Percentiles rank a stretch among this genome's conserved stretches.
phyloP scores from a whole-genome alignment of 2,888 invertebrate genomes.

The Sinohyriopsis cumingii region DNA sequence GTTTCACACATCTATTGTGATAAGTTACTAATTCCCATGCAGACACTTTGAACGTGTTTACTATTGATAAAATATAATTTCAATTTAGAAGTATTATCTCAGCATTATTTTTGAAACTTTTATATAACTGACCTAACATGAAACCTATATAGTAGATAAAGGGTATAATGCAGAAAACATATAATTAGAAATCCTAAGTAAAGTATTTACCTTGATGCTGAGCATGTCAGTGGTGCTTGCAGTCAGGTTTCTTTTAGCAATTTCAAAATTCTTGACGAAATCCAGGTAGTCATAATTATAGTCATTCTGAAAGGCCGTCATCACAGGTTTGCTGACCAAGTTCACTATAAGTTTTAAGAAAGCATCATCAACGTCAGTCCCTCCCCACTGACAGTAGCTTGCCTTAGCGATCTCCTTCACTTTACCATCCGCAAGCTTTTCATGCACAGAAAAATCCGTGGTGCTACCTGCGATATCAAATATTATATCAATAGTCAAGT shows the following conservation, averaged over 20 bases:
- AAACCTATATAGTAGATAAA: too few relatives aligned
- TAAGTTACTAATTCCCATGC: too few relatives aligned
- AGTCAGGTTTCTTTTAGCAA: slow-evolving; percentile 3
- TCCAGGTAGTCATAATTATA: slow-evolving; percentile 5
- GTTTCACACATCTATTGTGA: too few relatives aligned
- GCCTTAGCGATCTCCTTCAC: slow-evolving; percentile 3
- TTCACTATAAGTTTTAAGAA: slow-evolving; percentile 2
- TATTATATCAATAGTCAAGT: neutral
- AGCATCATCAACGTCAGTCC: slow-evolving; percentile 4
- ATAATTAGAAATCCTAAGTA: too few relatives aligned
- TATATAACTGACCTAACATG: too few relatives aligned
- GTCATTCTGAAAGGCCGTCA: slow-evolving; percentile 2
- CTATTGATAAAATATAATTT: too few relatives aligned
- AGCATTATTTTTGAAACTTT: too few relatives aligned
- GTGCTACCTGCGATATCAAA: slow-evolving; percentile 6
- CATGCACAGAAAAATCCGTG: slow-evolving; percentile 5
- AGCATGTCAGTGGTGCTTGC: slow-evolving; percentile 2
- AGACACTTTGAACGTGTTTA: too few relatives aligned
- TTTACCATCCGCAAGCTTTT: neutral
- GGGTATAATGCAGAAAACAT: too few relatives aligned
- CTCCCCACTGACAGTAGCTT: slow-evolving; percentile 8
- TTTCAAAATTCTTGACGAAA: slow-evolving; percentile 8
- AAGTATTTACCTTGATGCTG: neutral
- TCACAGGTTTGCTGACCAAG: slow-evolving; percentile 3
- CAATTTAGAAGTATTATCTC: too few relatives aligned